Base-by-base conservation (phyloP, 2,888 invertebrate genomes). In the Diogma glabrata region DNA sequence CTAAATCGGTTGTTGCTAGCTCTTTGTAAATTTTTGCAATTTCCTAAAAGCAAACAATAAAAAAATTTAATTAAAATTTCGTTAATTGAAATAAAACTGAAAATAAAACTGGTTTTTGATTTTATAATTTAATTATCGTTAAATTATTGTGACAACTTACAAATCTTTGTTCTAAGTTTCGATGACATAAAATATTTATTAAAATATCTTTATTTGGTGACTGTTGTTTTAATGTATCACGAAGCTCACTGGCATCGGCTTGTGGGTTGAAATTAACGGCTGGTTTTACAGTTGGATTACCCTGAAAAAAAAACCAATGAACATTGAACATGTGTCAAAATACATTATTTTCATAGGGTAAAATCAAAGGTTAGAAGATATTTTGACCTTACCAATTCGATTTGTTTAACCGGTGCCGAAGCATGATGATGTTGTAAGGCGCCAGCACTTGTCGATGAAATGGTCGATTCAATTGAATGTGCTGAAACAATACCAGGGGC, bases 141-240 rank as follows among this genome's bases (percentile, higher is more conserved):
- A n/a, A n/a, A n/a, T n/a, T n/a, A n/a, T n/a, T n/a, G n/a, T n/a
- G n/a, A n/a, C n/a, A n/a, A n/a, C n/a, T n/a, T 63, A 89, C 81
- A 58, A 89, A 76, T 52, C 96, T 78, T 69, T 97, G 94, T 28
- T 78, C 78, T 63, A 93, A 92, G 57, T 83, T 83, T 48, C 95
- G 80, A 57, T 80, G 79, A 9, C 87, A 81, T 47, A 96, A 73
- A 12, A 95, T 82, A 59, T 84, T 81, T 52, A 93, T 91, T 59
- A 95, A 84, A 1, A 87, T 76, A 63, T 86, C 84, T 66, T 95
- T 94, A 66, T 95, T 89, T 0, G 94, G 94, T 28, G 93, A 90
- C 28, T 68, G 9, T 2, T 91, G 91, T 71, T 90, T 91, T 91
- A 92, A 92, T 1, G 92, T 91, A 60, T 84, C 86, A 12, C 89